Evolutionary conservation across 2,113 vertebrate genomes (phyloP).

Genomic region (Hyla sarda): DNA sequence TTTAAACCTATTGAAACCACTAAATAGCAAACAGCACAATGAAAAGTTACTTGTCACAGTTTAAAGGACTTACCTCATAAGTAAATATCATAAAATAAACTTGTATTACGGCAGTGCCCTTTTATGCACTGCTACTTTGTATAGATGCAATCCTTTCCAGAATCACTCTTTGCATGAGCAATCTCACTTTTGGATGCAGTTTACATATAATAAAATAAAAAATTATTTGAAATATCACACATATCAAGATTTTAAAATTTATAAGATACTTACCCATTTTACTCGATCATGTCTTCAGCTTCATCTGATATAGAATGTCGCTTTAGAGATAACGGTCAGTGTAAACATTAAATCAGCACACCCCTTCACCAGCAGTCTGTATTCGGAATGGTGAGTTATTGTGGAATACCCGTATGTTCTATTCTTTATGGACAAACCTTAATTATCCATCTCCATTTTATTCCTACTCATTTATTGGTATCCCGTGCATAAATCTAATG

Average conservation of each 20-base stretch:
- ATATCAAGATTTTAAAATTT: neutral
- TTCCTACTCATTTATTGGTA: constrained; percentile 13
- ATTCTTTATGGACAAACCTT: constrained; percentile 22
- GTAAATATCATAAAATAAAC: no score
- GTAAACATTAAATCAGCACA: neutral
- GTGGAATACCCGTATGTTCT: neutral
- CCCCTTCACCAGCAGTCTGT: neutral
- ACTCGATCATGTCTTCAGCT: neutral
- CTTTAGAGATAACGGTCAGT: neutral
- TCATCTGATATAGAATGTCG: neutral
- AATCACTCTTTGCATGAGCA: neutral
- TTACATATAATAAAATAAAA: neutral
- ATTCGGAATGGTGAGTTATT: neutral
- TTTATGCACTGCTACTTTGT: neutral
- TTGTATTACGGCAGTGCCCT: no score
- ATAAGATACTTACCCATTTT: neutral
- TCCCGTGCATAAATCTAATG: constrained; percentile 16
- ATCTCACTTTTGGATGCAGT: neutral
- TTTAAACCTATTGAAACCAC: no score
- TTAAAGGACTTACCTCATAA: neutral
- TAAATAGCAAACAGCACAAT: neutral
- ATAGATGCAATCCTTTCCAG: neutral
- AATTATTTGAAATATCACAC: neutral
- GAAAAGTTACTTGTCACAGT: no score
- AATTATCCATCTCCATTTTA: constrained; percentile 17